These are phyloP conservation scores for Panurus biarmicus DNA, from an alignment of 2,113 vertebrate species.

Conservation along the genomic window DNA sequence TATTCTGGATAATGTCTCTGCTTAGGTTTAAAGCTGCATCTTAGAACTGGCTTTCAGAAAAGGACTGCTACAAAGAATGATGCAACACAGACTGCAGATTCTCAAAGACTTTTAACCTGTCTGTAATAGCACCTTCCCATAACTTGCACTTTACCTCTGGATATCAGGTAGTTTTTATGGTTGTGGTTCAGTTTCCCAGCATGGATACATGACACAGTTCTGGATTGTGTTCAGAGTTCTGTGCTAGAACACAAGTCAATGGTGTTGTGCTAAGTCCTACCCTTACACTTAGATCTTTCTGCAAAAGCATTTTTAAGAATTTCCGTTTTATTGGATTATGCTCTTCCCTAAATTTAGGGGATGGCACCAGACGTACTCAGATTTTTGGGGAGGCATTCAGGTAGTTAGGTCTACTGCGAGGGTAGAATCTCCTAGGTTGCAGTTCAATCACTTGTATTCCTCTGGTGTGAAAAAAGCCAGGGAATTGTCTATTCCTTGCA, in stretches of 20 bases:
- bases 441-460: not conserved
- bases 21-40: not conserved
- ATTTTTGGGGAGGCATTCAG: not conserved
- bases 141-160: not conserved
- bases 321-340: not conserved
- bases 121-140: not conserved
- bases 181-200: not conserved
- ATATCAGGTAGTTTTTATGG: not conserved
- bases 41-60: not conserved
- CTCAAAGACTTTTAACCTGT: not conserved
- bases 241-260: not conserved
- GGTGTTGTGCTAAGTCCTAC: no score
- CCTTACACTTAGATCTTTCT: not conserved
- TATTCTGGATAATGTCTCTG: not conserved
- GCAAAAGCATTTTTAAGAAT: not conserved
- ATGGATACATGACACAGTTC: not conserved
- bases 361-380: not conserved
- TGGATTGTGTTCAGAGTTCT: not conserved
- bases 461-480: not conserved
- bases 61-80: not conserved
- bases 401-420: not conserved
- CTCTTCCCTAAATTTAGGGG: not conserved
- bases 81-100: not conserved
- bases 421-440: not conserved
- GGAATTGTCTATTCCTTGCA: not conserved